phyloP scores from a whole-genome alignment of 2,797 vertebrate species.

The Sebastolobus alascanus region DNA sequence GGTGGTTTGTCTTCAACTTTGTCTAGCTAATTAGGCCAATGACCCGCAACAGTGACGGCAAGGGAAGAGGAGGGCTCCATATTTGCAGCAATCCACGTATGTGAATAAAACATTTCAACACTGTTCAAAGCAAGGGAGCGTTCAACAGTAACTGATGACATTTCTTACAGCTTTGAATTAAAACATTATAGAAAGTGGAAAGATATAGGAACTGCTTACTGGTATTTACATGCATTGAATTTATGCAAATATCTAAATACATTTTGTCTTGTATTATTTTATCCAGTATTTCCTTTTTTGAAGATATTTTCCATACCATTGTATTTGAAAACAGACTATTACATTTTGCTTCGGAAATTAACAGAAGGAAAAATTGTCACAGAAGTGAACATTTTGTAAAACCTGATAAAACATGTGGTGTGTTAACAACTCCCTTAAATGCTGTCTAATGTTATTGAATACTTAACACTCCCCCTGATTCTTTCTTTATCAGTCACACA shows the following conservation, averaged over 20 bases:
- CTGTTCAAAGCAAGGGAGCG: neutral
- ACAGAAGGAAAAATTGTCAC: neutral
- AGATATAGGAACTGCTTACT: neutral
- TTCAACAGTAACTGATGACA: neutral
- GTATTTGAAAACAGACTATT: neutral
- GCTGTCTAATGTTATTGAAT: neutral
- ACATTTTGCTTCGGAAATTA: neutral
- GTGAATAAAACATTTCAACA: neutral
- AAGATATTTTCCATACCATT: neutral
- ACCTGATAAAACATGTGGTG: neutral
- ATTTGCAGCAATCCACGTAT: neutral
- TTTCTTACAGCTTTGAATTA: neutral
- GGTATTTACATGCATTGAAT: neutral
- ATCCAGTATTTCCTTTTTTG: neutral
- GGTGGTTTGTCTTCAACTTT: neutral
- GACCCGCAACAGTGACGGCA: neutral
- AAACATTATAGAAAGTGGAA: neutral
- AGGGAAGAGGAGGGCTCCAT: neutral
- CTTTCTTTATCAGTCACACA: neutral
- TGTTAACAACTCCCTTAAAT: neutral
- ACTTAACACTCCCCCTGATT: neutral
- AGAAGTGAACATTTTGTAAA: neutral
- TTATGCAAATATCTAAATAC: neutral
- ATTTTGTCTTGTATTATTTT: neutral
- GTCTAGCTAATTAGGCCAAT: neutral